Base-by-base conservation (phyloP, 92 coral and sea anemone genomes). In the Siderastrea radians region DNA sequence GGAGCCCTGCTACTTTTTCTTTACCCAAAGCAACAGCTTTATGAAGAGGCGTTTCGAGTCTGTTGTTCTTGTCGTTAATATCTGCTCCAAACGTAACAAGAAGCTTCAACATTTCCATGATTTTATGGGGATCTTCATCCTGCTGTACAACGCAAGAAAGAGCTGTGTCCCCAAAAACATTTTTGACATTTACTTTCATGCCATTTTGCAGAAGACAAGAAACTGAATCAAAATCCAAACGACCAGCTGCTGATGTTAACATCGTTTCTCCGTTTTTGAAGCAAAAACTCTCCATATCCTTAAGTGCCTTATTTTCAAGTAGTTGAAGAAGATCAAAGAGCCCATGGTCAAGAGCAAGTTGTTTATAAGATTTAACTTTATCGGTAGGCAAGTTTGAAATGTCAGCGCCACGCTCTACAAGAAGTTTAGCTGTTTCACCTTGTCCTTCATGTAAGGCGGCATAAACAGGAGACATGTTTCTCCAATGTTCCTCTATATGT, bases 361-460 rank as follows among this genome's bases (percentile, higher is more conserved):
- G n/a, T 5, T 2, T 46, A 45, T 46, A 50, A 77, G 82, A 7
- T 12, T 17, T 6, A 3, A 13, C 5, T 58, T 38, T 14, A 45
- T 7, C 15, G 13, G 26, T 26, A 11, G 46, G 5, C 11, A 61
- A 45, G 60, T n/a, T 73, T 73, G 78, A 68, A 68, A 68, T 51
- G 17, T 77, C 68, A 53, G 82, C 82, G 3, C 82, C 82, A 11
- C 82, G 82, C 45, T 73, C 78, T 7, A 73, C 16, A 15, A 73
- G 78, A 73, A 73, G 78, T 73, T 73, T 73, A 17, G 78, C 78
- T 1, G 6, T 11, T 49, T 73, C 78, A 15, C 43, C 78, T 16
- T 73, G 78, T 19, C 78, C 78, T 49, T 13, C 61, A 7, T 73
- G 58, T 11, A 73, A 17, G 13, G 78, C 78, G 3, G 44, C 61